Evolutionary conservation across 2,888 invertebrate species (phyloP).

Genomic region (Caenorhabditis drosophilae): DNA sequence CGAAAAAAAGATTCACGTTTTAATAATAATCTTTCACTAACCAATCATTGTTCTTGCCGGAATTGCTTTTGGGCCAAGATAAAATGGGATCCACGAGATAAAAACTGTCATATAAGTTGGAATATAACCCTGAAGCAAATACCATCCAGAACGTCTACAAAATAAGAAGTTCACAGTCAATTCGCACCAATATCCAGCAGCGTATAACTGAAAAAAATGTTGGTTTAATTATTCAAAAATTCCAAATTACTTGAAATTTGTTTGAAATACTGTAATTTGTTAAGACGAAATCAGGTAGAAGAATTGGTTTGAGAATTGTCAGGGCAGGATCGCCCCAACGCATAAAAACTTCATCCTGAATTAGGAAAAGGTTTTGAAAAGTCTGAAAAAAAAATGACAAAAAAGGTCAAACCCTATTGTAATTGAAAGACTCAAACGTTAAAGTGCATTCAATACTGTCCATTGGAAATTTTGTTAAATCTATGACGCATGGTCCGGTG

Average conservation of each 20-base stretch:
- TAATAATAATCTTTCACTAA: no score
- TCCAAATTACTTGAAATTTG: slow-evolving; percentile 46
- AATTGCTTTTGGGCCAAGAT: slow-evolving; percentile 65
- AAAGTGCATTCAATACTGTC: slow-evolving; percentile 63
- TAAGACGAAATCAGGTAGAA: slow-evolving; percentile 67
- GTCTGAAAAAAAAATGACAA: not conserved
- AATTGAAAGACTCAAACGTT: slow-evolving; percentile 68
- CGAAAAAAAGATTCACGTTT: not conserved
- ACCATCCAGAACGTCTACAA: slow-evolving; percentile 68
- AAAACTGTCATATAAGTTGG: slow-evolving; percentile 68
- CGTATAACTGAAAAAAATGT: slow-evolving; percentile 53
- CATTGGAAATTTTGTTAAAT: slow-evolving; percentile 66
- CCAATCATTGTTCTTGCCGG: slow-evolving; percentile 68
- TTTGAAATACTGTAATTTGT: slow-evolving; percentile 53
- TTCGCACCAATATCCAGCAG: slow-evolving; percentile 69
- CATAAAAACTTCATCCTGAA: slow-evolving; percentile 57
- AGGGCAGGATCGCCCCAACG: slow-evolving; percentile 51
- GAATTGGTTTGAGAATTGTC: slow-evolving; percentile 64
- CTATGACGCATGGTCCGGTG: slow-evolving; percentile 67
- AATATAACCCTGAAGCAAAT: slow-evolving; percentile 68
- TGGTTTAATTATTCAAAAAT: not conserved
- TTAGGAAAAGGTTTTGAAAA: not conserved
- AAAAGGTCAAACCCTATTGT: slow-evolving; percentile 52
- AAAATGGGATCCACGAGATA: slow-evolving; percentile 69
- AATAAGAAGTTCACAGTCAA: slow-evolving; percentile 66